Evolutionary conservation across 2,888 invertebrate genomes (phyloP).

Genomic region (Melikaiella ostensackeni): DNA sequence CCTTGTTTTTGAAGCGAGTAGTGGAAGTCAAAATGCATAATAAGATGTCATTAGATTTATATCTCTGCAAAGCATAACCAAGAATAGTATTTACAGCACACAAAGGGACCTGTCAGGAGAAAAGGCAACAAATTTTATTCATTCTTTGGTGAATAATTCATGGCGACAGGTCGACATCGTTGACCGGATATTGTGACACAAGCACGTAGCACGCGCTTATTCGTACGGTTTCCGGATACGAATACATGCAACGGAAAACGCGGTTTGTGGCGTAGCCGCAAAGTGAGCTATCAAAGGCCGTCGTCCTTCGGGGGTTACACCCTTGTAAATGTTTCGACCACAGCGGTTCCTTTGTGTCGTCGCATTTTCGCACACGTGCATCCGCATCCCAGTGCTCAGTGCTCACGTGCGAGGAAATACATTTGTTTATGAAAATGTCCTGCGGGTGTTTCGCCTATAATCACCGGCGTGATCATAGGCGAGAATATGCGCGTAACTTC

Average conservation of each 20-base stretch:
- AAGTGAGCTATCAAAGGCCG: conserved; percentile 61
- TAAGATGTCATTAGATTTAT: too few species aligned
- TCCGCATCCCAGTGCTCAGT: not conserved
- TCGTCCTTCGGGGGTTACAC: conserved; percentile 38
- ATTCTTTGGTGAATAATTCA: conserved; percentile 32
- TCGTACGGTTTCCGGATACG: conserved; percentile 26
- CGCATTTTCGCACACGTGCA: conserved; percentile 44
- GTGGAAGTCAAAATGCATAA: too few species aligned
- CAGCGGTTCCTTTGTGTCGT: conserved; percentile 54
- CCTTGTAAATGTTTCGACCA: conserved; percentile 42
- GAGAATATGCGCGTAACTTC: conserved; percentile 19
- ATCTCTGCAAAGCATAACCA: not conserved
- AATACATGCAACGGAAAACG: conserved; percentile 32
- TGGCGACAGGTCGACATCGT: conserved; percentile 23
- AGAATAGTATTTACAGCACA: not conserved
- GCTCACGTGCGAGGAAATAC: not conserved
- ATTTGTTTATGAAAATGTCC: conserved; percentile 43
- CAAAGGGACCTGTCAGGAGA: not conserved
- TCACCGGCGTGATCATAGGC: conserved; percentile 49
- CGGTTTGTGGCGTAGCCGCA: conserved; percentile 46
- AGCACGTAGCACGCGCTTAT: conserved; percentile 31
- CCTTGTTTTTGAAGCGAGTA: too few species aligned
- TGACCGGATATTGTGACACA: conserved; percentile 39
- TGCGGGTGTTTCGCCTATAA: conserved; percentile 47
- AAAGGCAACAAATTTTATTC: conserved; percentile 5